Conservation (phyloP, 2,797 vertebrate species). For the Uromys caudimaculatus region DNA sequence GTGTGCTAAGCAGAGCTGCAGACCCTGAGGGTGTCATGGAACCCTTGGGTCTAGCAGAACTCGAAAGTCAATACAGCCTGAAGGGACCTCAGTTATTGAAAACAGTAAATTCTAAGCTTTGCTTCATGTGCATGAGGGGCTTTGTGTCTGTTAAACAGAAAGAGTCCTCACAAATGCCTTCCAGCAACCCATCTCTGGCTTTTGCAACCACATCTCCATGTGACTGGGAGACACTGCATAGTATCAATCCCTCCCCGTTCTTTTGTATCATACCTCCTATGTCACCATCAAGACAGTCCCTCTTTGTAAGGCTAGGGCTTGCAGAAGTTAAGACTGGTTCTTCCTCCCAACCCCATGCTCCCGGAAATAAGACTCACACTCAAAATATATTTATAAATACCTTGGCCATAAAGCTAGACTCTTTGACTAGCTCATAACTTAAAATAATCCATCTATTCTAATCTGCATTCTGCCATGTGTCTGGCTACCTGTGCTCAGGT, state of each 20-base stretch:
- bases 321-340: not conserved
- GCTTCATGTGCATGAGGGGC: not conserved
- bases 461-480: not conserved
- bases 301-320: not conserved
- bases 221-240: not conserved
- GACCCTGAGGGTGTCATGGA: not conserved
- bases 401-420: not conserved
- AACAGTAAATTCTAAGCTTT: not conserved
- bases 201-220: accelerated
- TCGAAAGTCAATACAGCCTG: not conserved
- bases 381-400: not conserved
- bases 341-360: not conserved
- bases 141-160: not conserved
- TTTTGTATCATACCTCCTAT: not conserved
- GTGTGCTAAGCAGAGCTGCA: not conserved
- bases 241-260: not conserved
- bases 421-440: not conserved
- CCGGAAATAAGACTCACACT: not conserved
- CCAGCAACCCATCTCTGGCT: not conserved
- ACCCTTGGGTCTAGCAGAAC: not conserved
- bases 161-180: not conserved
- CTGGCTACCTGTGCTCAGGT: not conserved
- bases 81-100: not conserved
- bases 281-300: too few species aligned
- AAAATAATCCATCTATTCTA: not conserved